phyloP scores from a whole-genome alignment of 2,113 vertebrate genomes.

The Entelurus aequoreus region DNA sequence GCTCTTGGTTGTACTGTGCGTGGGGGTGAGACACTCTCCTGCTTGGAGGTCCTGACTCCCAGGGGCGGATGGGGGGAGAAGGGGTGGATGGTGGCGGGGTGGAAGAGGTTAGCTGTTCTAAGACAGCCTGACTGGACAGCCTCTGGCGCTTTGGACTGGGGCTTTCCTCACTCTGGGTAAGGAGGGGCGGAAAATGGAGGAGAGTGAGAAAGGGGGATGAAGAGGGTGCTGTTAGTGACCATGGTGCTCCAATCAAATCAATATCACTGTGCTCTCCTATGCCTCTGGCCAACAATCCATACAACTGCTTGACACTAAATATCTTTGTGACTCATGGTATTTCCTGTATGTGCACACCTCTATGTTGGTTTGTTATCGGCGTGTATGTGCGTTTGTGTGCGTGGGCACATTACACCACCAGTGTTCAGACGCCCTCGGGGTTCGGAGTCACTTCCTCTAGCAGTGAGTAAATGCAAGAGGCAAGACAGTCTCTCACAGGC shows the following conservation, averaged over 20 bases:
- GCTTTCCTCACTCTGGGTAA: conserved; percentile 85
- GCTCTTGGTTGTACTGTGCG: conserved; percentile 88
- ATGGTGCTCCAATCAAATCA: conserved; percentile 14
- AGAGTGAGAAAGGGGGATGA: conserved; percentile 5
- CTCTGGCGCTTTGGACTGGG: conserved; percentile 95
- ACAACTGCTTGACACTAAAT: conserved; percentile 28
- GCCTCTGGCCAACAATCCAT: conserved; percentile 20
- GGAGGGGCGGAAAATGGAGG: conserved; percentile 7
- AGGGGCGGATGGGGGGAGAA: conserved; percentile 94
- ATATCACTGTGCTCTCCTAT: conserved; percentile 32
- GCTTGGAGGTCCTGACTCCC: conserved; percentile 88
- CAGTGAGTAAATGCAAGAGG: conserved; percentile 47
- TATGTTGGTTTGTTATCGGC: neutral
- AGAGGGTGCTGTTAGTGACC: neutral
- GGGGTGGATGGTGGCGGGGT: conserved; percentile 82
- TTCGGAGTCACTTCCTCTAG: conserved; percentile 58
- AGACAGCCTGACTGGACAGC: conserved; percentile 86
- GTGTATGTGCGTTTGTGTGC: conserved; percentile 1
- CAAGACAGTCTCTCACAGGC: conserved; percentile 49
- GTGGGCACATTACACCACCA: conserved; percentile 38
- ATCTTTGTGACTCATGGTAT: conserved; percentile 41
- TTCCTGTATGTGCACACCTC: conserved; percentile 39
- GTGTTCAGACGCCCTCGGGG: conserved; percentile 38
- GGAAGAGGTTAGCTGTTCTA: conserved; percentile 86
- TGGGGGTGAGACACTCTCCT: conserved; percentile 83